These are phyloP conservation scores for Rhineura floridana DNA, from an alignment of 2,113 vertebrate species.

Conservation along the genomic window DNA sequence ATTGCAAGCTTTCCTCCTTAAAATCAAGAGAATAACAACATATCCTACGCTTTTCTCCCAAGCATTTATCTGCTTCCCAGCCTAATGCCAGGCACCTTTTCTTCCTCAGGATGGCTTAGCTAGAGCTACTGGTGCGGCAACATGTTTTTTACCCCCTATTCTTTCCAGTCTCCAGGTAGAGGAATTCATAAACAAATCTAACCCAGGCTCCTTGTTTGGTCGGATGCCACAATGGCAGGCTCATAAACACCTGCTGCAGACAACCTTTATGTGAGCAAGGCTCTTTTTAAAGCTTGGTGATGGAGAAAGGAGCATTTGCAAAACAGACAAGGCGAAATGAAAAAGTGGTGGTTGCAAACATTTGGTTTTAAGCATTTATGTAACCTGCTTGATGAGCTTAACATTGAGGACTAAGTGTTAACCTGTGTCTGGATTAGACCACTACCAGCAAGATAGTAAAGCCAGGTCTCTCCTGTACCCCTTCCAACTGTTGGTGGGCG, in stretches of 20 bases:
- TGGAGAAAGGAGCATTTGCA: neutral
- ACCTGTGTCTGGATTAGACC: too few relatives aligned
- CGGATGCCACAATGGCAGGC: neutral
- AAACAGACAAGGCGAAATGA: neutral
- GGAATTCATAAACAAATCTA: conserved; percentile 1
- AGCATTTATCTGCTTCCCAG: conserved; percentile 44
- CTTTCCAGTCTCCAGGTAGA: conserved; percentile 49
- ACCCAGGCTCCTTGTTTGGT: conserved; percentile 23
- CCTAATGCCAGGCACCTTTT: conserved; percentile 41
- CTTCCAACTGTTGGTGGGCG: too few relatives aligned
- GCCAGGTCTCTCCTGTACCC: too few relatives aligned
- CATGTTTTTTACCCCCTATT: conserved; percentile 30
- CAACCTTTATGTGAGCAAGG: neutral
- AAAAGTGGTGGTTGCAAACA: neutral
- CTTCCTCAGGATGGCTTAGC: neutral
- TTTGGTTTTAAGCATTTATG: neutral
- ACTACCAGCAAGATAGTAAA: too few relatives aligned
- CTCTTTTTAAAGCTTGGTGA: conserved; percentile 8
- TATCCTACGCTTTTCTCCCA: too few relatives aligned
- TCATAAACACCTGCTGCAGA: neutral
- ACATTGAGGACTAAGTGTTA: neutral
- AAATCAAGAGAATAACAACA: conserved; percentile 28
- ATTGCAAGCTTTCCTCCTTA: conserved; percentile 19
- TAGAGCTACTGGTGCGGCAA: conserved; percentile 23
- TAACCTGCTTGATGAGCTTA: neutral